A percentile compares a stretch with the other conserved stretches of the same genome.
Evolutionary conservation across 2,113 vertebrate genomes (phyloP).

Genomic region (Rostratula benghalensis): DNA sequence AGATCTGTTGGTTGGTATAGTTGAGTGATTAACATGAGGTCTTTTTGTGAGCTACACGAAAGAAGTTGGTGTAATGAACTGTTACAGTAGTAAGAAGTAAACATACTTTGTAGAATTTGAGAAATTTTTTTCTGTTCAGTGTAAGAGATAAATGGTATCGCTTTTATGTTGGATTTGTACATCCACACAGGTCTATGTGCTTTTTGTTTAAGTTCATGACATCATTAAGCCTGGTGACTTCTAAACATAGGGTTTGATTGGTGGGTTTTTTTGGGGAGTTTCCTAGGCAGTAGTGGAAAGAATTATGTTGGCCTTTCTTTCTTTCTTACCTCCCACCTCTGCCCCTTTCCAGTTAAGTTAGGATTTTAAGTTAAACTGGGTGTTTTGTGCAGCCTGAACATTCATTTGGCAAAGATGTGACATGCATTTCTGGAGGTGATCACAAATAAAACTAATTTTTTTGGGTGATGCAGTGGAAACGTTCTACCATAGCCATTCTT

Average conservation of each 20-base stretch:
- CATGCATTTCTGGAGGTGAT: background rate
- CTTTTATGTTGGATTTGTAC: background rate
- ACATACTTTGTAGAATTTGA: constrained; percentile 26
- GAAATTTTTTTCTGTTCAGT: background rate
- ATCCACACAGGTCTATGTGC: background rate
- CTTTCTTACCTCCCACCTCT: too few relatives aligned
- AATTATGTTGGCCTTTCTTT: background rate
- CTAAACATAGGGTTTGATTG: background rate
- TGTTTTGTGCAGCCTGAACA: background rate
- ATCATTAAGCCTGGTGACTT: background rate
- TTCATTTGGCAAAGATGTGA: background rate
- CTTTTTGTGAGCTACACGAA: constrained; percentile 50
- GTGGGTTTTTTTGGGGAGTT: background rate
- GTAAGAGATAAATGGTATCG: background rate
- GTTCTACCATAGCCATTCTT: fast-evolving
- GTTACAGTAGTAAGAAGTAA: constrained; percentile 42
- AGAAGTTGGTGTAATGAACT: constrained; percentile 34
- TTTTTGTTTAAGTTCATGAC: background rate
- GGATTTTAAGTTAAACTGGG: background rate
- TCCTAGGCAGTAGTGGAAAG: background rate
- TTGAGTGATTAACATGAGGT: constrained; percentile 49
- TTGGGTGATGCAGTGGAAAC: background rate
- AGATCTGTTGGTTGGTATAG: constrained; percentile 44
- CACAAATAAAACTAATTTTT: background rate
- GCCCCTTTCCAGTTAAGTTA: too few relatives aligned